Percentiles rank a stretch among this genome's conserved stretches.
phyloP scores from a whole-genome alignment of 2,113 vertebrate species.

The Parotia lawesii region DNA sequence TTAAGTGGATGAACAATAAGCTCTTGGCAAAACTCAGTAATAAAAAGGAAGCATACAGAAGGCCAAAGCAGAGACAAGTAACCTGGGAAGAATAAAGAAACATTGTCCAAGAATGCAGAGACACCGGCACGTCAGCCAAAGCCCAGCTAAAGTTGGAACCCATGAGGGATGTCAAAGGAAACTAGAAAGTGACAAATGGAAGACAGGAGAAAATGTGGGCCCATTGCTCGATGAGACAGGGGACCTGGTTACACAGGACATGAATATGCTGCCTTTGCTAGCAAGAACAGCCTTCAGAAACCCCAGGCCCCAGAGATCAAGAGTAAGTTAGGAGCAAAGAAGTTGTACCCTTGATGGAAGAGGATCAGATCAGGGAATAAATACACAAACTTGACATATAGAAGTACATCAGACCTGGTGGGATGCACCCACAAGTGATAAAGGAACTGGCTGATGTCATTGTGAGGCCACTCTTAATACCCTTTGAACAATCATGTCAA shows the following conservation, averaged over 20 bases:
- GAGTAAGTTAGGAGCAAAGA: not conserved
- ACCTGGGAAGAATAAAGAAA: not conserved
- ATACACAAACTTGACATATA: not conserved
- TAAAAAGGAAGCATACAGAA: not conserved
- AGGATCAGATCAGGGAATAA: not conserved
- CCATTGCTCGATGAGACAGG: not conserved
- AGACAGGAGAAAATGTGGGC: not conserved
- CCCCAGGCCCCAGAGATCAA: not conserved
- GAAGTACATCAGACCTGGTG: not conserved
- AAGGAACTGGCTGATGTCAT: not conserved
- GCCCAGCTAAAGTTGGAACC: not conserved
- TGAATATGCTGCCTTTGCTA: not conserved
- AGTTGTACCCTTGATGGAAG: not conserved
- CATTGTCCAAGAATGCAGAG: not conserved
- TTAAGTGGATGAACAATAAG: not conserved
- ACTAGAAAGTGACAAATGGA: not conserved
- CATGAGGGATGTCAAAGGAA: not conserved
- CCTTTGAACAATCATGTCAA: accelerated
- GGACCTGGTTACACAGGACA: not conserved
- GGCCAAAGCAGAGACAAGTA: not conserved
- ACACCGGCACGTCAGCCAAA: not conserved
- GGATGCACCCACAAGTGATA: not conserved
- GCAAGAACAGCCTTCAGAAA: not conserved
- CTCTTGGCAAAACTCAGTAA: not conserved
- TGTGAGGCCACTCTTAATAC: not conserved